A percentile compares a stretch with the other conserved stretches of the same genome.
phyloP scores from a whole-genome alignment of 2,113 vertebrate species.

The Stegostoma tigrinum region DNA sequence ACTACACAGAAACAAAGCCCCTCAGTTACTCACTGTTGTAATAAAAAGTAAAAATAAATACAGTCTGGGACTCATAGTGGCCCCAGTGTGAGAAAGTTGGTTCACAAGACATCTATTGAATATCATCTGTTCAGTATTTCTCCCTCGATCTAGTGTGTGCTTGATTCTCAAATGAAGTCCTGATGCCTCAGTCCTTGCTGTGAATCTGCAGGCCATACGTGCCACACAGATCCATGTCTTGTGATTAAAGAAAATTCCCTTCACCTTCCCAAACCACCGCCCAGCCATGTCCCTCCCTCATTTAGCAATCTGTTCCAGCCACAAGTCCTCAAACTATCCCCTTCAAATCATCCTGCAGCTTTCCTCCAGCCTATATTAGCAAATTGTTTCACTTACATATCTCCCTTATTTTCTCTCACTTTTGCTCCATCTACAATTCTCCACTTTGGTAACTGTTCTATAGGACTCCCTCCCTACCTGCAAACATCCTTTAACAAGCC shows the following conservation, averaged over 20 bases:
- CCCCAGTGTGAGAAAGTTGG: neutral
- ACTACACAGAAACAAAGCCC: neutral
- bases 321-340: neutral
- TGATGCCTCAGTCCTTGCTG: neutral
- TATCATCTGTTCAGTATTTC: neutral
- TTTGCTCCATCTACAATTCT: neutral
- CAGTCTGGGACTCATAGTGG: neutral
- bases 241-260: neutral
- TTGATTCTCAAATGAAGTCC: neutral
- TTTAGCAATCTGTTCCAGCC: neutral
- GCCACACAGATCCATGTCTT: neutral
- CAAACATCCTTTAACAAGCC: neutral
- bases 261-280: neutral
- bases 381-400: neutral
- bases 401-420: neutral
- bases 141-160: neutral
- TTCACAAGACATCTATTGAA: neutral
- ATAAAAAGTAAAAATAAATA: constrained; percentile 3
- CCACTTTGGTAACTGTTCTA: neutral
- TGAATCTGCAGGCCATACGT: neutral
- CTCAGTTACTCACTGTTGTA: neutral
- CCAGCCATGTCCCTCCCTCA: neutral
- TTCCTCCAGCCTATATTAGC: too few relatives aligned
- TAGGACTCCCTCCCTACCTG: neutral
- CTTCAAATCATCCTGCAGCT: neutral